phyloP scores from a whole-genome alignment of 2,113 vertebrate genomes.

The Anarrhichthys ocellatus region DNA sequence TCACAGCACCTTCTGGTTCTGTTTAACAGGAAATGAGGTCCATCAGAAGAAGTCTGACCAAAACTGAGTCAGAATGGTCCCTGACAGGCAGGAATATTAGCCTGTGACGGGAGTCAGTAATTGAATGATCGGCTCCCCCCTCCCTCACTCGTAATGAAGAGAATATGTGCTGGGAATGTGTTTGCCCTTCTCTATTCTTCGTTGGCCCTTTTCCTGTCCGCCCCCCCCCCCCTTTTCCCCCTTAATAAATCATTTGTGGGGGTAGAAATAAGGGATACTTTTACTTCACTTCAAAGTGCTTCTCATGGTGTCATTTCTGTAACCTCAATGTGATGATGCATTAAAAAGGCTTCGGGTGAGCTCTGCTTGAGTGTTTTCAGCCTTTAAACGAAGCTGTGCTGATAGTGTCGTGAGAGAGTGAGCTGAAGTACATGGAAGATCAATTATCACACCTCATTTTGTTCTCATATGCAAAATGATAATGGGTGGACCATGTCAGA shows the following conservation, averaged over 20 bases:
- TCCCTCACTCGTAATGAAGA: slow-evolving; percentile 84
- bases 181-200: slow-evolving; percentile 82
- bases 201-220: slow-evolving; percentile 62
- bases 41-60: slow-evolving; percentile 86
- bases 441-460: slow-evolving; percentile 87
- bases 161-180: slow-evolving; percentile 88
- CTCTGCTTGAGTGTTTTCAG: slow-evolving; percentile 63
- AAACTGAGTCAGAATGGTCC: slow-evolving; percentile 87
- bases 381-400: slow-evolving; percentile 72
- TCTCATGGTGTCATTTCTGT: slow-evolving; percentile 81
- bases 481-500: slow-evolving; percentile 82
- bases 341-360: slow-evolving; percentile 64
- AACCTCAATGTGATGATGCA: slow-evolving; percentile 82
- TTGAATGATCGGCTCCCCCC: slow-evolving; percentile 85
- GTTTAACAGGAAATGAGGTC: slow-evolving; percentile 86
- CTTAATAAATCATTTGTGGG: slow-evolving; percentile 83
- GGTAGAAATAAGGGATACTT: slow-evolving; percentile 77
- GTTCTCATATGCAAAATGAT: slow-evolving; percentile 83
- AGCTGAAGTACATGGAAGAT: slow-evolving; percentile 79
- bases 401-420: slow-evolving; percentile 79
- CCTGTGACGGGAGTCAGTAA: slow-evolving; percentile 86
- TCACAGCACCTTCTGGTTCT: slow-evolving; percentile 88
- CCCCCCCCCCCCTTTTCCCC: slow-evolving; percentile 40
- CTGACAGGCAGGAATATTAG: slow-evolving; percentile 90
- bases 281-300: slow-evolving; percentile 83